These are phyloP conservation scores for Bujurquina vittata DNA, from an alignment of 2,113 vertebrate genomes.

Conservation along the genomic window DNA sequence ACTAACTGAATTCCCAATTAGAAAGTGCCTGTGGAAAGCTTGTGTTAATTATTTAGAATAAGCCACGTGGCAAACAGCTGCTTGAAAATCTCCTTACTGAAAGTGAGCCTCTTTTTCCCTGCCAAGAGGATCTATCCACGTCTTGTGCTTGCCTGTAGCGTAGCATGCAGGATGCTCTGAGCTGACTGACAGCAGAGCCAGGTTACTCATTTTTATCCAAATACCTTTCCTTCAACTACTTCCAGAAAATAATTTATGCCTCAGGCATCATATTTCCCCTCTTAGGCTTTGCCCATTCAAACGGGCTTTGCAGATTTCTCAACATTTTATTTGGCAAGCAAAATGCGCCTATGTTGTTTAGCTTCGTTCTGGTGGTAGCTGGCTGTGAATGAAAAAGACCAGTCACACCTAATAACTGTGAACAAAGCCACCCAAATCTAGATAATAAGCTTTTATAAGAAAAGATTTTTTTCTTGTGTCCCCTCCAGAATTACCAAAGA, in stretches of 20 bases:
- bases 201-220: background rate
- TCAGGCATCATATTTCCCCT: slow-evolving; percentile 8
- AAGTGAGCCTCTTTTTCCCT: slow-evolving; percentile 4
- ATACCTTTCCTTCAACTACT: slow-evolving; percentile 20
- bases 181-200: slow-evolving; percentile 1
- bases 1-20: background rate
- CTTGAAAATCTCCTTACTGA: slow-evolving; percentile 3
- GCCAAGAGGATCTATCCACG: background rate
- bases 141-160: slow-evolving; percentile 15
- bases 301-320: background rate
- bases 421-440: background rate
- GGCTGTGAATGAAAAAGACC: slow-evolving; percentile 15
- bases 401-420: background rate
- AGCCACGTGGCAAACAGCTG: slow-evolving; percentile 59
- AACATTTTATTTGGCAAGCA: slow-evolving; percentile 1
- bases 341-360: background rate
- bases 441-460: background rate
- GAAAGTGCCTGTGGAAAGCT: background rate
- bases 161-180: slow-evolving; percentile 22
- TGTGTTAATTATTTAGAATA: slow-evolving; percentile 10
- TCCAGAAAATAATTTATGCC: slow-evolving; percentile 16
- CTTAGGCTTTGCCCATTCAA: background rate
- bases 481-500: background rate
- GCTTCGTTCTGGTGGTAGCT: background rate
- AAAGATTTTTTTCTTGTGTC: rapidly evolving